Base-by-base conservation (phyloP, 2,797 vertebrate species). In the Falco biarmicus region DNA sequence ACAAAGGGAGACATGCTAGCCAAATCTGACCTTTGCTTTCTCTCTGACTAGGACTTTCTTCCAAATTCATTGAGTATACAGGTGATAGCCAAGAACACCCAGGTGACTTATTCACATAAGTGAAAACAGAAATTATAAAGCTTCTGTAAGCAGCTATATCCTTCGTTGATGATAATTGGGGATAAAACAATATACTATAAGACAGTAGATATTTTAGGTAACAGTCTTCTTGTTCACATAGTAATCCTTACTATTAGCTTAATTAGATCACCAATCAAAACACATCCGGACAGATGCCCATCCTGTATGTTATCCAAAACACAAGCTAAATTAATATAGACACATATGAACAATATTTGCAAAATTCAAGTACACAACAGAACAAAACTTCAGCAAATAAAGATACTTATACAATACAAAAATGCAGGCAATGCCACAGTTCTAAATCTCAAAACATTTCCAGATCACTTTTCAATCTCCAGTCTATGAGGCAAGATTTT, bases 391-490 rank as follows among this genome's bases (percentile, higher is more conserved):
- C 51, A 78, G 24, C 39, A 63, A 7, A n/a, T 57, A 3, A 4
- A 60, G 16, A 12, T 10, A 7, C 7, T 56, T 29, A 9, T 24
- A 20, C 45, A 76, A 43, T 47, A 5, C 15, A 65, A 6, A 24
- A 60, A 26, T 1, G 3, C 8, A 39, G 24, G 47, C 1, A 22
- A 7, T 32, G n/a, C 1, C 51, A 68, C 7, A 31, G 22, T 6
- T 20, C 51, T 48, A 13, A 39, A 60, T 20, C 87, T 74, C 60
- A 24, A 70, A 66, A 9, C 6, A 11, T 32, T 82, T 63, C 26
- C 43, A n/a, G 17, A 13, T 6, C 34, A 59, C 56, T 45, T 89
- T 76, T 73, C 54, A 50, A 7, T n/a, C 22, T 50, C 39, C 43
- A 39, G 15, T 22, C 53, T 45, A 4, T 4, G 15, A 37, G 32